These are phyloP conservation scores for Stenoptilia bipunctidactyla DNA, from an alignment of 2,888 invertebrate genomes.

Conservation along the genomic window DNA sequence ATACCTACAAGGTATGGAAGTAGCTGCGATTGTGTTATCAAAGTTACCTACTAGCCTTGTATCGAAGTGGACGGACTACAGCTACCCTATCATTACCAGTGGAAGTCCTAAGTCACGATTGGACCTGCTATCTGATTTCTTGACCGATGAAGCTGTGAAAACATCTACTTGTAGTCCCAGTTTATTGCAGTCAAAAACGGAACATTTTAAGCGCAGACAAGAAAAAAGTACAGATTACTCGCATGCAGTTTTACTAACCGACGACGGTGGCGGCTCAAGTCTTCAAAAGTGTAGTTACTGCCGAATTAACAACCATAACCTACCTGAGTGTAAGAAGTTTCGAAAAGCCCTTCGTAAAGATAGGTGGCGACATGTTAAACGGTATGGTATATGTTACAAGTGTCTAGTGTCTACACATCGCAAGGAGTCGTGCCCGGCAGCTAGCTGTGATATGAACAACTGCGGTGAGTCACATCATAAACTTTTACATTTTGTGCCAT, in stretches of 20 bases:
- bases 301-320: neutral
- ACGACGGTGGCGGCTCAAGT: neutral
- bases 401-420: conserved; percentile 13
- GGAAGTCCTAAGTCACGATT: conserved; percentile 6
- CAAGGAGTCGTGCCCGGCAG: conserved; percentile 10
- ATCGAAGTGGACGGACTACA: conserved; percentile 16
- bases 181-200: too few relatives aligned
- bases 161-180: conserved; percentile 2
- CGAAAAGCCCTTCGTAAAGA: conserved; percentile 15
- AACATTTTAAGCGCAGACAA: too few relatives aligned
- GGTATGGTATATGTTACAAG: conserved; percentile 13
- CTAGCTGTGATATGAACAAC: conserved; percentile 10
- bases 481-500: conserved; percentile 8
- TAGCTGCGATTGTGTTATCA: conserved; percentile 4
- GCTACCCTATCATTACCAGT: conserved; percentile 2
- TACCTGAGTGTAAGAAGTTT: conserved; percentile 12
- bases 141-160: conserved; percentile 11
- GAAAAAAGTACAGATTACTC: neutral
- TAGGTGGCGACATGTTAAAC: conserved; percentile 7
- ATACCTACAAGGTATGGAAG: conserved; percentile 2
- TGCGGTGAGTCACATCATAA: conserved; percentile 13
- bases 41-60: conserved; percentile 7
- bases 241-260: neutral
- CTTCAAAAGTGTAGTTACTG: conserved; percentile 12
- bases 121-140: conserved; percentile 12